Base-by-base conservation (phyloP, 1,140 invertebrate genomes). In the Manduca sexta region DNA sequence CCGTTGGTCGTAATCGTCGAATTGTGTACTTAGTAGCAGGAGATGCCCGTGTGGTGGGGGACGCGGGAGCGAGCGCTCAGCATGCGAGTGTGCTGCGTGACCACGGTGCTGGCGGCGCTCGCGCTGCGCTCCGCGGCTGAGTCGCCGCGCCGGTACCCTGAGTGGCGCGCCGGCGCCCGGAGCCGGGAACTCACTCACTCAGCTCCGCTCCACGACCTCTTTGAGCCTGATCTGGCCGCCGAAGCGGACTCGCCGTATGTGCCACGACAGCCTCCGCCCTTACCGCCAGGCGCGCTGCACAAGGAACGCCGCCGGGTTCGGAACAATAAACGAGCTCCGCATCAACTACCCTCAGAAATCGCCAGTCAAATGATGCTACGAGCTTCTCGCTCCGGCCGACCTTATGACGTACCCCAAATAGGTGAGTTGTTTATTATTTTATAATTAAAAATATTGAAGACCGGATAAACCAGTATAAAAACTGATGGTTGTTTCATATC, bases 361-460 rank as follows among this genome's bases (percentile, higher is more conserved):
- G 77, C 77, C 3, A 84, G 76, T 56, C 81, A 84, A 46, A 85
- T 82, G 75, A 83, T 85, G 82, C 52, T 85, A 50, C 63, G 82
- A 34, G 79, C 82, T 4, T 71, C 79, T 7, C 75, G 82, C 13
- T 83, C 82, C 14, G 75, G 69, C 34, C 74, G 79, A 54, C 74
- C 73, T 5, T 85, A 85, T 43, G 82, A 85, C 55, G 82, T 85
- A 42, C 82, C 82, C 30, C 82, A 85, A 67, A 85, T 85, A 54
- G 82, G 82, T 84, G 52, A 80, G 78, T 35, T 21, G 0, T 26
- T 26, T 21, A 5, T 26, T 26, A 26, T 26, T 8, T 5, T 26
- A 5, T 5, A 1, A 26, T 8, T 5, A 2, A 26, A 26, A 5
- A 26, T 42, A 16, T 26, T 15, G n/a, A 29, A 17, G 12, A 29